A percentile compares a stretch with the other conserved stretches of the same genome.
Conservation (phyloP, 1,140 invertebrate species). For the Zaprionus davidi region DNA sequence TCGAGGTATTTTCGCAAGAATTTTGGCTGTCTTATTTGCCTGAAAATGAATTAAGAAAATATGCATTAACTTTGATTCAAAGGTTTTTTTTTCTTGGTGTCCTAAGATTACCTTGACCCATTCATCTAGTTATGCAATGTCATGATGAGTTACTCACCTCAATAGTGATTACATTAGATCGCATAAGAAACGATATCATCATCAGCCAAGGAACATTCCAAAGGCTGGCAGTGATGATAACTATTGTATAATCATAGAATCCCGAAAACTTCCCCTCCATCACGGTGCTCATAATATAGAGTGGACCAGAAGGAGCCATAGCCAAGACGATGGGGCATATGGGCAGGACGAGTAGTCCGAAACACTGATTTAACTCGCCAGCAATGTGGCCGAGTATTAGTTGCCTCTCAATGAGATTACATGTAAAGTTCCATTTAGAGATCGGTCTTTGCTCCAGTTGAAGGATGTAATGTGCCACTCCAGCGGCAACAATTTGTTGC, state of each 20-base stretch:
- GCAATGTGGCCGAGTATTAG: constrained; percentile 30
- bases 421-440: background rate
- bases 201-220: constrained; percentile 61
- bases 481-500: constrained; percentile 55
- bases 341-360: constrained; percentile 56
- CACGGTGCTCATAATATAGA: constrained; percentile 59
- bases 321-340: constrained; percentile 60
- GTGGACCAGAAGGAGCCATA: constrained; percentile 50
- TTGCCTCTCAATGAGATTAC: constrained; percentile 32
- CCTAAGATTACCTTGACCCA: background rate
- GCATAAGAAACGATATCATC: constrained; percentile 55
- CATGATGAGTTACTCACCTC: constrained; percentile 52
- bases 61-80: background rate
- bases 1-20: constrained; percentile 68
- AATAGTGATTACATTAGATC: constrained; percentile 50
- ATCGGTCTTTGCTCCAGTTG: constrained; percentile 12
- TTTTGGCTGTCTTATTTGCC: constrained; percentile 79
- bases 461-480: constrained; percentile 38
- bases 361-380: constrained; percentile 52
- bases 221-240: constrained; percentile 23
- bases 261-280: constrained; percentile 54
- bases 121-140: background rate
- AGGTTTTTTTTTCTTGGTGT: background rate
- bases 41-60: constrained; percentile 37
- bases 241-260: background rate